Evolutionary conservation across 2,113 vertebrate genomes (phyloP), one percentile per base, ranked within the genome.

Genomic region (Chascanopsetta lugubris): DNA sequence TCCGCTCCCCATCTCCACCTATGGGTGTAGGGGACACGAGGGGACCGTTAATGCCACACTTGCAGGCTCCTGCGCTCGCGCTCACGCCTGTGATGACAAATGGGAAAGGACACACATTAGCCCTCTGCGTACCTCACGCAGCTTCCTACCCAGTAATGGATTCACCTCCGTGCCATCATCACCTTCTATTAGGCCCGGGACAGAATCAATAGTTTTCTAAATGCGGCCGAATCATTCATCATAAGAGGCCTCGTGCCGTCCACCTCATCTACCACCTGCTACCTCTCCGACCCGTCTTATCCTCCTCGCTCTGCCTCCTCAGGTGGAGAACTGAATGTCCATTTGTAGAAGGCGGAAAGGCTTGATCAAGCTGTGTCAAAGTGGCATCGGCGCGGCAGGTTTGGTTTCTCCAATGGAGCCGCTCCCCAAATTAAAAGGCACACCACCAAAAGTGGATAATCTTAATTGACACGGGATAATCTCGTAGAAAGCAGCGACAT

Each of bases 171-270:
- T 81, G 75, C 87, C 86, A 89, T 92, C 91, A 92, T 91, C 87
- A 75, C 71, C 88, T 88, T 90, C 81, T 89, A 89, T 92, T 89
- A 90, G 80, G 80, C 79, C 65, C 48, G 57, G 73, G 84, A 87
- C 80, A 78, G 84, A 91, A 92, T 92, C 89, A 49, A 92, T 92
- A 90, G 85, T 88, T 88, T 90, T 91, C 85, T 85, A 88, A 91
- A 93, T 86, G 82, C 74, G 75, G 82, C 74, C 43, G 84, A 88
- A 87, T 88, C 82, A 80, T 90, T 88, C 76, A 87, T 91, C 79
- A 88, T 87, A 85, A 83, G 64, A 82, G 57, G 70, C 66, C 58
- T 59, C 17, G 59, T 68, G 60, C 30, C 30, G 42, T 80, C 77
- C 70, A 38, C 72, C 62, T 43, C 81, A 58, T 62, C 66, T 66